Conservation (phyloP, 2,113 vertebrate genomes). For the Herpailurus yagouaroundi region DNA sequence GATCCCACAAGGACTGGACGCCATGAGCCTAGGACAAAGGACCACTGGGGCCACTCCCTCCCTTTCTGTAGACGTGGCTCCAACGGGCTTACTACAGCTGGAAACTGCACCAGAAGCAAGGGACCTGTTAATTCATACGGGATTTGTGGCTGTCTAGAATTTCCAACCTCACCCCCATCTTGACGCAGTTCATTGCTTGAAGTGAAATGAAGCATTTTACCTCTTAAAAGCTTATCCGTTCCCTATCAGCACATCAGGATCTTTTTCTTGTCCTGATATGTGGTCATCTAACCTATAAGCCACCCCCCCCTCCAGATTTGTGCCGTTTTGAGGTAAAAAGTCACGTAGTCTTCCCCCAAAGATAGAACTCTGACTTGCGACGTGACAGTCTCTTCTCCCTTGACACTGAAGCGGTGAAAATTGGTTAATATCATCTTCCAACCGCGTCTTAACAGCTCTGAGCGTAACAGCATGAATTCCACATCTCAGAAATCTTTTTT, state of each 20-base stretch:
- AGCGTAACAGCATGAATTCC: not conserved
- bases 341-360: not conserved
- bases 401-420: not conserved
- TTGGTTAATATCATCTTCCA: not conserved
- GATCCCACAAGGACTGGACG: not conserved
- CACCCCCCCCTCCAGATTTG: not conserved
- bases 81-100: too few relatives aligned
- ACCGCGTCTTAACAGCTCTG: not conserved
- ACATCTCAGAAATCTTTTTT: not conserved
- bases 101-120: too few relatives aligned
- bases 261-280: not conserved
- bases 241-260: not conserved
- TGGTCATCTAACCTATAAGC: not conserved
- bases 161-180: not conserved
- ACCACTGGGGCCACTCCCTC: not conserved
- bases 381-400: not conserved
- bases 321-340: not conserved
- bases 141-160: not conserved
- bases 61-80: not conserved
- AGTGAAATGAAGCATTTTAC: not conserved
- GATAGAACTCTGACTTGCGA: too few relatives aligned
- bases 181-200: not conserved
- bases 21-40: not conserved
- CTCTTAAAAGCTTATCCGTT: not conserved
- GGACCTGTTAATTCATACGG: rapidly evolving